Conservation (phyloP, 2,113 vertebrate species). For the Prionailurus bengalensis region DNA sequence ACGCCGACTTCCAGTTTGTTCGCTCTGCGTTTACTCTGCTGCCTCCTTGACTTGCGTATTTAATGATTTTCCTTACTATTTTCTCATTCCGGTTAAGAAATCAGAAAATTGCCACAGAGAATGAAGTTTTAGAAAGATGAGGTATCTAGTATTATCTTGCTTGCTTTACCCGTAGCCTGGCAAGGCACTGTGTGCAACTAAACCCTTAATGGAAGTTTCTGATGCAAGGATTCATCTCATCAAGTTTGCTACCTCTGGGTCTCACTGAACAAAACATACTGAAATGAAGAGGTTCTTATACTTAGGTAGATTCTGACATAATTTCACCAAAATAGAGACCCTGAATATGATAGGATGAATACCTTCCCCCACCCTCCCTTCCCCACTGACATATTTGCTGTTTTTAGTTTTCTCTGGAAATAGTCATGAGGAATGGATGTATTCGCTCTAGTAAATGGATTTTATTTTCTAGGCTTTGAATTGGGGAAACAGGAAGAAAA, state of each 20-base stretch:
- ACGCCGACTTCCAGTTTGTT: background rate
- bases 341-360: background rate
- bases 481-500: background rate
- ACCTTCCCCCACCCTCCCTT: no score
- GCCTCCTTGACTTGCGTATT: background rate
- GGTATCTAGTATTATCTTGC: background rate
- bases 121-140: background rate
- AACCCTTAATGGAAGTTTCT: background rate
- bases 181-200: background rate
- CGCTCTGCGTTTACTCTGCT: background rate
- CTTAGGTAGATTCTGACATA: background rate
- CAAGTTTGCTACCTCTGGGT: background rate
- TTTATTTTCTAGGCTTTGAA: background rate
- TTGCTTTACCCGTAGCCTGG: background rate
- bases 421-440: background rate
- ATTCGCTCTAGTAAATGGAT: background rate
- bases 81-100: constrained; percentile 4
- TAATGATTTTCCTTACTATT: background rate
- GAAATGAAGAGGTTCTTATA: background rate
- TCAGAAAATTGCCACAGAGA: background rate
- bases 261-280: background rate
- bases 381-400: background rate
- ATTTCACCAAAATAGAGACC: background rate
- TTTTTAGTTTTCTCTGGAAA: background rate
- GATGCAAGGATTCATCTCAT: background rate